Conservation (phyloP, 2,797 vertebrate genomes). For the Esox lucius region DNA sequence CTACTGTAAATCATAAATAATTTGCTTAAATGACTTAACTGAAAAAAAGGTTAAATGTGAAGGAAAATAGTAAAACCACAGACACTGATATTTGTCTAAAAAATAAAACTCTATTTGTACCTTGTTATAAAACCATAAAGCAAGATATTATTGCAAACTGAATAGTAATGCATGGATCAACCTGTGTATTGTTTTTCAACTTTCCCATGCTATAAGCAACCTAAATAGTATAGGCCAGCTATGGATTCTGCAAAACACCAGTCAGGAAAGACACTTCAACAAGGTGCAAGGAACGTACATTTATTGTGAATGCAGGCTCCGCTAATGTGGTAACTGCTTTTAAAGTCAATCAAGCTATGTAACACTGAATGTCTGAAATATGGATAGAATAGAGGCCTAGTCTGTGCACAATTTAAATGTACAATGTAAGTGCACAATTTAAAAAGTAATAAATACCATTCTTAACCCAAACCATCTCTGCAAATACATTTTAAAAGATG, state of each 20-base stretch:
- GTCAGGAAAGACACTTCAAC: conserved; percentile 1
- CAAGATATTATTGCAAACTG: conserved; percentile 22
- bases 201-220: conserved; percentile 4
- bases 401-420: not conserved
- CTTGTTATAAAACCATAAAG: conserved; percentile 31
- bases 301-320: not conserved
- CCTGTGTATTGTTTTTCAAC: not conserved
- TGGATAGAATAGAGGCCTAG: not conserved
- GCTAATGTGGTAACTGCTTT: no score
- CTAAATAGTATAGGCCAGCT: not conserved
- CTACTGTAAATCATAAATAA: no score
- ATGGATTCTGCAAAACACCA: conserved; percentile 15
- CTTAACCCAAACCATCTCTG: not conserved
- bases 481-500: not conserved
- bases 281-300: conserved; percentile 8
- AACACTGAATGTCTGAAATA: no score
- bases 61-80: conserved; percentile 1
- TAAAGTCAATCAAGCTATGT: no score
- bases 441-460: conserved; percentile 12
- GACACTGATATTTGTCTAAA: conserved; percentile 4
- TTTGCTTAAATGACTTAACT: no score
- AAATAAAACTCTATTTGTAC: conserved; percentile 29
- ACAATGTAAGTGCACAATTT: not conserved
- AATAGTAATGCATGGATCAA: not conserved
- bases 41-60: no score